Conservation (phyloP, 2,888 invertebrate species). For the Macrophya alboannulata region DNA sequence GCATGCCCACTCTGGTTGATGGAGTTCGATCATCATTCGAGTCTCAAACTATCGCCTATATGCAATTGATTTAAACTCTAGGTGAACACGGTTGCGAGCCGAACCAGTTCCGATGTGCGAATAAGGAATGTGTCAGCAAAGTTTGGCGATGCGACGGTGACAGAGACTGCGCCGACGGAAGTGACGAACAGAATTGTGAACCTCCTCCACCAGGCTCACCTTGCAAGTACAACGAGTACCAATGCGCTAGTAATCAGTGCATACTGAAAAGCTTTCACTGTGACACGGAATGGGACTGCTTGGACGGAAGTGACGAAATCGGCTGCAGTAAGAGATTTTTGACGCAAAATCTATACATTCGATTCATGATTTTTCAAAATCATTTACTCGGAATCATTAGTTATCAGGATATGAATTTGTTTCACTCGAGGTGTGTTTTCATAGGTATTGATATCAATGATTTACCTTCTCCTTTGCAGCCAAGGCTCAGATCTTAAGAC, state of each 20-base stretch:
- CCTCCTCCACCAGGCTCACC: constrained; percentile 81
- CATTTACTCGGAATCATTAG: neutral
- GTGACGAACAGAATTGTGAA: constrained; percentile 93
- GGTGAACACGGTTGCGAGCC: constrained; percentile 91
- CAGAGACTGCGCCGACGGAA: constrained; percentile 95
- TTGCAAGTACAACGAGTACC: constrained; percentile 91
- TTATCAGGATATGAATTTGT: neutral
- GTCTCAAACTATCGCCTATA: constrained; percentile 23
- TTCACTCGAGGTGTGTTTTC: neutral
- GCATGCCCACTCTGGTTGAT: neutral
- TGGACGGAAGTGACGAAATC: constrained; percentile 90
- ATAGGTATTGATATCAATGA: neutral
- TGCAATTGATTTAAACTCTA: constrained; percentile 66
- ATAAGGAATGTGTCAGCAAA: constrained; percentile 94
- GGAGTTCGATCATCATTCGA: neutral
- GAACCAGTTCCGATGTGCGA: constrained; percentile 95
- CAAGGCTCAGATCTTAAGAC: constrained; percentile 85
- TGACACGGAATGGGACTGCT: constrained; percentile 93
- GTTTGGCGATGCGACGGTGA: constrained; percentile 97
- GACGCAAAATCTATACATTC: constrained; percentile 2
- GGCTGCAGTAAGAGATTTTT: constrained; percentile 87
- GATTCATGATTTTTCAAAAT: neutral
- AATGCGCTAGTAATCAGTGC: constrained; percentile 91
- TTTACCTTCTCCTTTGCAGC: constrained; percentile 77
- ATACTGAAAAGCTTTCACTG: constrained; percentile 97